Conservation (phyloP, 2,113 vertebrate genomes). For the Lethenteron camtschaticum region DNA sequence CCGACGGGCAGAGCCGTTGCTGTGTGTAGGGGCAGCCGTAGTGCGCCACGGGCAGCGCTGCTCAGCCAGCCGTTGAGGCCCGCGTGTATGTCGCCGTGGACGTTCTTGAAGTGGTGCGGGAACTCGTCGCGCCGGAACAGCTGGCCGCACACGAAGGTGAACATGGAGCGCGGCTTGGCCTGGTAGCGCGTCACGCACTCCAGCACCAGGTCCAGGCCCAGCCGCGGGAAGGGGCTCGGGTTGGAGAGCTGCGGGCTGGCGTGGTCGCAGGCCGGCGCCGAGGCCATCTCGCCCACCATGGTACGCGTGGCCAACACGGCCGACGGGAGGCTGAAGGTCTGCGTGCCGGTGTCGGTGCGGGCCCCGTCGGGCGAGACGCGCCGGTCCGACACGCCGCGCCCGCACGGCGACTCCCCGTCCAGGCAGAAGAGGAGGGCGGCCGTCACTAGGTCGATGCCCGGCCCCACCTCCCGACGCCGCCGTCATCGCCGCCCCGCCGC, state of each 20-base stretch:
- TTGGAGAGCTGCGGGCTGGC: conserved; percentile 76
- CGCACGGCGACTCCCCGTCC: conserved; percentile 58
- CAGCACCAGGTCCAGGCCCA: conserved; percentile 64
- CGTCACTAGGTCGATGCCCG: conserved; percentile 76
- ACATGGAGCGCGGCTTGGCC: conserved; percentile 91
- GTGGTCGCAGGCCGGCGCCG: conserved; percentile 82
- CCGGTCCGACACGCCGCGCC: conserved; percentile 69
- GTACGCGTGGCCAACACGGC: conserved; percentile 80
- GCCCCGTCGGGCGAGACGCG: conserved; percentile 41
- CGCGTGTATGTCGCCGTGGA: conserved; percentile 87
- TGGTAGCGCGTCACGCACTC: conserved; percentile 84
- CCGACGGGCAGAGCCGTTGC: conserved; percentile 42
- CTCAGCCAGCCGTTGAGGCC: conserved; percentile 97
- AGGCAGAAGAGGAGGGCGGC: conserved; percentile 76
- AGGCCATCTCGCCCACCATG: conserved; percentile 87
- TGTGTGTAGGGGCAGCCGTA: conserved; percentile 94
- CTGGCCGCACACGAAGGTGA: conserved; percentile 89
- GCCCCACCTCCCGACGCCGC: conserved; percentile 37
- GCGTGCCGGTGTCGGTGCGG: conserved; percentile 63
- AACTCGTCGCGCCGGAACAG: conserved; percentile 85
- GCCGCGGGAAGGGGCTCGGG: conserved; percentile 74
- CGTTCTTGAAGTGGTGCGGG: conserved; percentile 82
- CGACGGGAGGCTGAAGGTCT: conserved; percentile 82
- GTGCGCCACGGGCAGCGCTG: conserved; percentile 83
- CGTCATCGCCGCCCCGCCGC: neutral